phyloP scores from a whole-genome alignment of 2,113 vertebrate genomes.

The Peromyscus polionotus region DNA sequence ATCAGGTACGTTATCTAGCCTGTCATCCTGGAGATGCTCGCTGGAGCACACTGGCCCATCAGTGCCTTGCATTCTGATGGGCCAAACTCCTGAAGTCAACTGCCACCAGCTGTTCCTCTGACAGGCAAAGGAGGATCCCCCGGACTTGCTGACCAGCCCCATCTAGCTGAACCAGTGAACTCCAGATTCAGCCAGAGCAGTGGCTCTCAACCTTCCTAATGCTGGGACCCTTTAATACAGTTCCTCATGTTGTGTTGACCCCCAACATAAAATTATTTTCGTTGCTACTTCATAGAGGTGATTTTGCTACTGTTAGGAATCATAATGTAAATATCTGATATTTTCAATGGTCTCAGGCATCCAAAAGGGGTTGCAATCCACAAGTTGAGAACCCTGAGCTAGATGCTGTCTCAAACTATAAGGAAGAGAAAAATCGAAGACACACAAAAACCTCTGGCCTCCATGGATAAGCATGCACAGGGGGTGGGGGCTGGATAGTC shows the following conservation, averaged over 20 bases:
- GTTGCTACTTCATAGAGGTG: background rate
- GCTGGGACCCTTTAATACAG: background rate
- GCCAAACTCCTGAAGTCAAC: background rate
- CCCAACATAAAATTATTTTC: background rate
- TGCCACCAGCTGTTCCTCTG: background rate
- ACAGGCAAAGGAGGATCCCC: background rate
- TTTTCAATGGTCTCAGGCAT: background rate
- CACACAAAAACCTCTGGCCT: background rate
- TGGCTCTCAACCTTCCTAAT: background rate
- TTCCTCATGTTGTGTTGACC: background rate
- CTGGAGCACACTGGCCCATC: background rate
- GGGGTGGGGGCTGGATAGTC: background rate
- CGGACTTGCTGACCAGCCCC: background rate
- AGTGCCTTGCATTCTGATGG: background rate
- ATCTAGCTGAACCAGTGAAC: background rate
- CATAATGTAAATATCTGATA: background rate
- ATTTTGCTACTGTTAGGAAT: background rate
- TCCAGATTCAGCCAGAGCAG: background rate
- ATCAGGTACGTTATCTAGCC: background rate
- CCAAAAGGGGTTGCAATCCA: background rate
- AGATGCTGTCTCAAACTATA: background rate
- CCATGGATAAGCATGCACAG: background rate
- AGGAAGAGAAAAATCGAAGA: background rate
- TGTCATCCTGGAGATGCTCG: background rate
- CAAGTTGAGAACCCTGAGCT: background rate